Base-by-base conservation (phyloP, 1,140 invertebrate species). In the Drosophila nebulosa region DNA sequence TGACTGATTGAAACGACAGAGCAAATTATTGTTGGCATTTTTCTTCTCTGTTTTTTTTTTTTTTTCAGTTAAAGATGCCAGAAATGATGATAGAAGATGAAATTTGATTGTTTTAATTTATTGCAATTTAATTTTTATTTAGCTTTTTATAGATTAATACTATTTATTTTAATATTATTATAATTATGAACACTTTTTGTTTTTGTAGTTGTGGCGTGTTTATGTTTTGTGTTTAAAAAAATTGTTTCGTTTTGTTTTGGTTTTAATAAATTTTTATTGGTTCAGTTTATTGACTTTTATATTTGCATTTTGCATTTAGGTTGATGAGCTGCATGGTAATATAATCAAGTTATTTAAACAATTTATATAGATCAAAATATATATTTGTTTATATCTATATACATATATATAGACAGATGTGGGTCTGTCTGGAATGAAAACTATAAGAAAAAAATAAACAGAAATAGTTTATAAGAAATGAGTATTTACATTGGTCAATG, bases 161-260 rank as follows among this genome's bases (percentile, higher is more conserved):
- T 55, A 64, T 71, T 64, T 78, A 85, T 57, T 69, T 64, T 74
- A 63, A 51, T 18, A 51, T 65, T 86, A 74, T 74, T 57, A 81
- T 72, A 71, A 52, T 72, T 85, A 79, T 78, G 83, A 86, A 86
- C 83, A 86, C 83, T 79, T 79, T 78, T n/a, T n/a, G n/a, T n/a
- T n/a, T 73, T 69, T 81, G 64, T 66, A 69, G 74, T 64, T 65
- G 57, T 68, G 62, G 62, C 32, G 35, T 3, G 12, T 59, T 59
- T 35, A 14, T 65, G 24, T 26, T 50, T 57, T 32, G 18, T 26
- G 63, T 64, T 62, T 36, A 63, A 71, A 58, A 56, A 36, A 51
- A 65, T 79, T 65, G 18, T 56, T 52, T 75, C 58, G 27, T 26
- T 74, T 68, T 67, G n/a, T n/a, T n/a, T n/a, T n/a, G n/a, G n/a